phyloP scores from a whole-genome alignment of 2,797 vertebrate species.

The Eulemur rubriventer region DNA sequence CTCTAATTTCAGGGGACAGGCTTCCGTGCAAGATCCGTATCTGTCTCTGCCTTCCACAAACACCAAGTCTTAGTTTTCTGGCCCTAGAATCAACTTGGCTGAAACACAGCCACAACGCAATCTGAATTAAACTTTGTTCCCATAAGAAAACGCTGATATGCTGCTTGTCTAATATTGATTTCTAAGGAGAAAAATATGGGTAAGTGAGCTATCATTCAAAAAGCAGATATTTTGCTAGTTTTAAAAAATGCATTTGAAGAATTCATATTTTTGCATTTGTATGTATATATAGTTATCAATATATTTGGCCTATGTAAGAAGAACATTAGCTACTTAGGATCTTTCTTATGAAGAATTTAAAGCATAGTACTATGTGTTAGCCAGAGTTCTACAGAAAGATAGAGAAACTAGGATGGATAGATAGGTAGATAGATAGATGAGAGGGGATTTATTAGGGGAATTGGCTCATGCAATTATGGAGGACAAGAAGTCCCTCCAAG shows the following conservation, averaged over 20 bases:
- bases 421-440: neutral
- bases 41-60: constrained; percentile 78
- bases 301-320: neutral
- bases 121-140: constrained; percentile 34
- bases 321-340: neutral
- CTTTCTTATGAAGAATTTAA: neutral
- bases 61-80: constrained; percentile 75
- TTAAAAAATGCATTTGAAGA: constrained; percentile 7
- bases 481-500: neutral
- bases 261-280: neutral
- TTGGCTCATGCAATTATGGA: neutral
- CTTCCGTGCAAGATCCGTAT: constrained; percentile 85
- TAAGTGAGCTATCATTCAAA: neutral
- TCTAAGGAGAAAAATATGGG: constrained; percentile 19
- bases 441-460: neutral
- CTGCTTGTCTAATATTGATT: constrained; percentile 36
- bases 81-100: constrained; percentile 52
- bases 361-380: neutral
- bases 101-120: neutral
- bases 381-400: neutral
- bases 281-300: neutral
- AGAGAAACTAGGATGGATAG: neutral
- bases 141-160: neutral
- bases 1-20: constrained; percentile 86
- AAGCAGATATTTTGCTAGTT: neutral